These are phyloP conservation scores for Apogon talboti DNA, from an alignment of 2,797 vertebrate genomes.

Conservation along the genomic window DNA sequence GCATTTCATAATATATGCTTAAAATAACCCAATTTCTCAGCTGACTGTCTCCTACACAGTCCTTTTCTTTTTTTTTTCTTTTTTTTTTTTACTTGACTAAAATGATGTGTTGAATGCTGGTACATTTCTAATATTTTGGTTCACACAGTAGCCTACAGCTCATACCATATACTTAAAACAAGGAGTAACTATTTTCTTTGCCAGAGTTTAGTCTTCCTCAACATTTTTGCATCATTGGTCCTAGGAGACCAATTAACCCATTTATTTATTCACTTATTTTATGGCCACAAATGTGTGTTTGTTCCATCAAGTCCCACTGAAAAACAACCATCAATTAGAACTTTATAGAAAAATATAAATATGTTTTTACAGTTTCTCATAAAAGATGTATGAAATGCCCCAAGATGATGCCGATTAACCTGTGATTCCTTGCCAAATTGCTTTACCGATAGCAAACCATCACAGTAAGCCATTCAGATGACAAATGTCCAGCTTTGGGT, in stretches of 20 bases:
- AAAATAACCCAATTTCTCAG: too few species aligned
- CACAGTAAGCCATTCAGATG: constrained; percentile 45
- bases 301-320: constrained; percentile 24
- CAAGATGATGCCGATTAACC: constrained; percentile 45
- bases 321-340: constrained; percentile 30
- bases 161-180: background rate
- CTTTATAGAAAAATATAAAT: constrained; percentile 40
- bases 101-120: background rate
- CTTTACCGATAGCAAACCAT: constrained; percentile 52
- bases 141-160: constrained; percentile 4
- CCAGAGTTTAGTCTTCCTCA: background rate
- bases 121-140: constrained; percentile 1
- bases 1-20: too few species aligned
- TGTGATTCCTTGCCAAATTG: constrained; percentile 39
- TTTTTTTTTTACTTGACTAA: too few species aligned
- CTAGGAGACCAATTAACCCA: background rate
- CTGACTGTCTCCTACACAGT: too few species aligned
- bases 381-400: constrained; percentile 46
- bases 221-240: background rate
- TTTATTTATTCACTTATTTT: background rate
- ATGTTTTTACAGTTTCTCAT: constrained; percentile 49
- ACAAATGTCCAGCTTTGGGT: constrained; percentile 48
- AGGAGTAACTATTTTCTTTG: background rate
- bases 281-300: background rate
- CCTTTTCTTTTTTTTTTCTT: too few species aligned